These are phyloP conservation scores for Chaetodon trifascialis DNA, from an alignment of 2,113 vertebrate genomes.

Conservation along the genomic window DNA sequence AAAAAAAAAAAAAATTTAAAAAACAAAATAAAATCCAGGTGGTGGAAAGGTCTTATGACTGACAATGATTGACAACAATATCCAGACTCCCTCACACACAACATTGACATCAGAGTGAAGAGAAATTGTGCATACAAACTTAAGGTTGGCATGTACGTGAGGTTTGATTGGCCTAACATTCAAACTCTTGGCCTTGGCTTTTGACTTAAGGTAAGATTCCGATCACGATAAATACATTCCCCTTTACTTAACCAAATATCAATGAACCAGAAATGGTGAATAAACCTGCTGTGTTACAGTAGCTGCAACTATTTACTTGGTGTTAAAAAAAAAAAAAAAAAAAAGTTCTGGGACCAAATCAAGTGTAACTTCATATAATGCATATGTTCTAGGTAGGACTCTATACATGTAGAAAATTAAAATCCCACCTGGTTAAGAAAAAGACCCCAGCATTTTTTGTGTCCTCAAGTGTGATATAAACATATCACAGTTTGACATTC, in stretches of 20 bases:
- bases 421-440: conserved; percentile 44
- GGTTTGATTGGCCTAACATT: conserved; percentile 68
- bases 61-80: conserved; percentile 61
- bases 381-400: conserved; percentile 40
- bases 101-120: conserved; percentile 60
- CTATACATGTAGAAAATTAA: conserved; percentile 44
- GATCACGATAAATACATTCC: conserved; percentile 62
- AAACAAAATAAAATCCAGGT: conserved; percentile 58
- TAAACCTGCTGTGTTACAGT: conserved; percentile 56
- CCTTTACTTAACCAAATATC: conserved; percentile 51
- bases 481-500: conserved; percentile 56
- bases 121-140: conserved; percentile 56
- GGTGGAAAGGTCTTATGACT: conserved; percentile 39
- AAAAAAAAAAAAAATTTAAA: conserved; percentile 9
- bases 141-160: conserved; percentile 68
- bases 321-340: conserved; percentile 28
- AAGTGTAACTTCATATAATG: conserved; percentile 57
- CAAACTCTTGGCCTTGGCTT: conserved; percentile 68
- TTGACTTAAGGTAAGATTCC: conserved; percentile 49
- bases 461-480: conserved; percentile 42
- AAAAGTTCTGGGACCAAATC: conserved; percentile 43
- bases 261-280: conserved; percentile 44
- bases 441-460: conserved; percentile 54
- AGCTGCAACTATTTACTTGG: conserved; percentile 45
- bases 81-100: conserved; percentile 55